phyloP scores from a whole-genome alignment of 2,888 invertebrate species.

The Operophtera brumata region DNA sequence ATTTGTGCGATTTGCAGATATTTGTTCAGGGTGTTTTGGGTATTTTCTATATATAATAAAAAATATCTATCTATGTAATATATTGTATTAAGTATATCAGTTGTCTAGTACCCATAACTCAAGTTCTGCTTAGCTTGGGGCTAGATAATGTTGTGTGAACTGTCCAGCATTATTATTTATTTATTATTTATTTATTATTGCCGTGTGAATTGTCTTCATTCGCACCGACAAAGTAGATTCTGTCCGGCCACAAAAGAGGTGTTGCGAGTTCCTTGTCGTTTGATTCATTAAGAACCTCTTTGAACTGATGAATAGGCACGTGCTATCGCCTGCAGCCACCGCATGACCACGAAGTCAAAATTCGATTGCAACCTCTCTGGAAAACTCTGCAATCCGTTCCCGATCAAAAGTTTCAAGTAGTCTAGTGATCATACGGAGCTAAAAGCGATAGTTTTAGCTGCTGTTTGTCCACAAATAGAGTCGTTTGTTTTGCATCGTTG shows the following conservation, averaged over 20 bases:
- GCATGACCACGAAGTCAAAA: neutral
- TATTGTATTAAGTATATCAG: too few relatives aligned
- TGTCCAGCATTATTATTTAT: too few relatives aligned
- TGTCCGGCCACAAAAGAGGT: slow-evolving; percentile 70
- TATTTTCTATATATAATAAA: too few relatives aligned
- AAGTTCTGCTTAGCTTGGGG: too few relatives aligned
- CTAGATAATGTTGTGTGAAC: too few relatives aligned
- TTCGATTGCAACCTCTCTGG: neutral
- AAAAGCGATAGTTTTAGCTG: slow-evolving; percentile 41
- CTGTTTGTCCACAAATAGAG: slow-evolving; percentile 35
- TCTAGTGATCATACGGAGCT: neutral
- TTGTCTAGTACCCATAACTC: too few relatives aligned
- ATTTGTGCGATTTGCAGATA: too few relatives aligned
- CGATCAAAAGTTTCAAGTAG: neutral
- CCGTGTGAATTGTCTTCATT: slow-evolving; percentile 19
- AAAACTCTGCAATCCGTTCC: neutral
- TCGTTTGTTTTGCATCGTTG: slow-evolving; percentile 47
- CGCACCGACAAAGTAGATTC: slow-evolving; percentile 75
- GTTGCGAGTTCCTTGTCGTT: slow-evolving; percentile 74
- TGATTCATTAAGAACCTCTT: slow-evolving; percentile 76
- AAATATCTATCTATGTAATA: too few relatives aligned
- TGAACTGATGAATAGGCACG: slow-evolving; percentile 66
- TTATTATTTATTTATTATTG: too few relatives aligned
- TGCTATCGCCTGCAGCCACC: slow-evolving; percentile 40
- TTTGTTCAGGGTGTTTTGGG: too few relatives aligned